These are phyloP conservation scores for Perccottus glenii DNA, from an alignment of 2,113 vertebrate genomes.

Conservation along the genomic window DNA sequence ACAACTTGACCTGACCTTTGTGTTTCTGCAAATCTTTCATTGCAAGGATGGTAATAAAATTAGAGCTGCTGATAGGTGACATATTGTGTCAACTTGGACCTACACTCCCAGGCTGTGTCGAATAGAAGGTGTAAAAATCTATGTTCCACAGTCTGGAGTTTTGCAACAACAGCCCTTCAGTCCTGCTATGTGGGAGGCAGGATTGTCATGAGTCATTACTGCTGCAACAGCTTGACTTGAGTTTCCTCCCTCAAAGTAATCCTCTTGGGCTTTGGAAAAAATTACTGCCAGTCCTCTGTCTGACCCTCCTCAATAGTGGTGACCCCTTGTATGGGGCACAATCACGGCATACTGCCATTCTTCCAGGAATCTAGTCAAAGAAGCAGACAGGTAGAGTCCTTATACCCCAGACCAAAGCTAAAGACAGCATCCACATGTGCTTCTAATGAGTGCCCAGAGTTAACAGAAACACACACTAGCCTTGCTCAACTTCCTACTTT, in stretches of 20 bases:
- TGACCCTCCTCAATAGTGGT: constrained; percentile 47
- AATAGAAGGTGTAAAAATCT: constrained; percentile 23
- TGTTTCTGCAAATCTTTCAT: no score
- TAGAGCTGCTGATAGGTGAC: constrained; percentile 28
- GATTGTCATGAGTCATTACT: constrained; percentile 68
- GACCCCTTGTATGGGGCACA: constrained; percentile 50
- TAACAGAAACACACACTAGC: constrained; percentile 51
- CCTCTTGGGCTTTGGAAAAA: constrained; percentile 60
- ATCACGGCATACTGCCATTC: constrained; percentile 30
- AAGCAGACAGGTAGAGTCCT: constrained; percentile 40
- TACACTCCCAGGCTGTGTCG: constrained; percentile 30
- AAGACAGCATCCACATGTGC: constrained; percentile 66
- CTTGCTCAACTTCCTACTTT: constrained; percentile 74
- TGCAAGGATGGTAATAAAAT: constrained; percentile 26
- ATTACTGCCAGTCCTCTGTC: constrained; percentile 62
- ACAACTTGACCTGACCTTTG: constrained; percentile 39
- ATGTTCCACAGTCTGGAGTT: constrained; percentile 11
- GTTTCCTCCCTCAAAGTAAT: constrained; percentile 64
- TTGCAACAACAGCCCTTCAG: constrained; percentile 38
- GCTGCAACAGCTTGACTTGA: constrained; percentile 58
- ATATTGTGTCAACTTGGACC: constrained; percentile 37
- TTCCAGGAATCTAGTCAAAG: constrained; percentile 47
- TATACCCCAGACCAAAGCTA: constrained; percentile 4
- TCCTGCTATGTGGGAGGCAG: constrained; percentile 57
- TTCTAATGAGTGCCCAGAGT: constrained; percentile 65